A percentile compares a stretch with the other conserved stretches of the same genome.
Evolutionary conservation across 2,888 invertebrate species (phyloP).

Genomic region (Orchesellides sinensis): DNA sequence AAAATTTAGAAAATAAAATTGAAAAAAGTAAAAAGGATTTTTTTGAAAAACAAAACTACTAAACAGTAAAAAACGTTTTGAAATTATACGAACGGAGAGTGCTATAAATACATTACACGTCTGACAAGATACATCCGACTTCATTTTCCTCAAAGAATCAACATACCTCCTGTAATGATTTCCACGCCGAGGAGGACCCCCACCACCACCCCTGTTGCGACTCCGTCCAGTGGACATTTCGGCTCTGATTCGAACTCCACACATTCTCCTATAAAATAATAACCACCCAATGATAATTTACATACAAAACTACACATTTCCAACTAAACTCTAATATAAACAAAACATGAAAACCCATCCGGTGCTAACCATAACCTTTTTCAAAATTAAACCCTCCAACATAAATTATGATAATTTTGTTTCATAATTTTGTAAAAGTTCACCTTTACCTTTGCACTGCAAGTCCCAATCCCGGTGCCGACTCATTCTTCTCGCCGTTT

Average conservation of each 20-base stretch:
- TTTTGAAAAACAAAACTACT: constrained; percentile 2
- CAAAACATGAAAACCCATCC: constrained; percentile 87
- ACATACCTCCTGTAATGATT: constrained; percentile 59
- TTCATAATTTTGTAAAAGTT: too few relatives aligned
- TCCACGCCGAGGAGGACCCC: constrained; percentile 73
- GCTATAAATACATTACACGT: too few relatives aligned
- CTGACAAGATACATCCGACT: not conserved
- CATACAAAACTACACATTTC: too few relatives aligned
- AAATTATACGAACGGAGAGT: constrained; percentile 28
- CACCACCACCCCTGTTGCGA: constrained; percentile 84
- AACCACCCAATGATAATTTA: not conserved
- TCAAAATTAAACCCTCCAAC: constrained; percentile 94
- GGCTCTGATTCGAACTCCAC: constrained; percentile 92
- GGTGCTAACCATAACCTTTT: constrained; percentile 96
- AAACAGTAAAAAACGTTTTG: too few relatives aligned
- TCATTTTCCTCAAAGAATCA: not conserved
- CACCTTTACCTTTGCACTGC: constrained; percentile 93
- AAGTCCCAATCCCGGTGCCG: constrained; percentile 89
- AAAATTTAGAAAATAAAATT: not conserved
- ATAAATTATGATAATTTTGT: too few relatives aligned
- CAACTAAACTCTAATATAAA: not conserved
- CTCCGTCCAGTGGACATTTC: constrained; percentile 95
- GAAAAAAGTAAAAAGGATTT: constrained; percentile 3
- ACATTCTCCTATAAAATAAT: constrained; percentile 84
- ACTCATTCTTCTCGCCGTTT: constrained; percentile 77